These are phyloP conservation scores for Euspilapteryx auroguttella DNA, from an alignment of 2,888 invertebrate species.

Conservation along the genomic window DNA sequence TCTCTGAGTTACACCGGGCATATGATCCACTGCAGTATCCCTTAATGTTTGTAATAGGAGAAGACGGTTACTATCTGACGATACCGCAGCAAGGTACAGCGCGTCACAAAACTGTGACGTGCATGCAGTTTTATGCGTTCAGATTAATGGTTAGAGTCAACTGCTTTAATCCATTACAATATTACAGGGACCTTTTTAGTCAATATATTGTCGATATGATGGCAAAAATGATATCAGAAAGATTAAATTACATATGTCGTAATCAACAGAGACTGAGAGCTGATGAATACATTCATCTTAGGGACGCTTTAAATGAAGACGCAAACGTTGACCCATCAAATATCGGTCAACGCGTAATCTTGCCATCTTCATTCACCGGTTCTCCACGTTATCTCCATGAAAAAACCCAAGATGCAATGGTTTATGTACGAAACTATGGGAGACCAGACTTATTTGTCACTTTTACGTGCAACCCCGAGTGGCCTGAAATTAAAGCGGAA, in stretches of 20 bases:
- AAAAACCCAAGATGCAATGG: constrained; percentile 6
- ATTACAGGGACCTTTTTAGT: constrained; percentile 9
- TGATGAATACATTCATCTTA: constrained; percentile 7
- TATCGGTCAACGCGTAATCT: constrained; percentile 6
- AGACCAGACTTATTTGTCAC: constrained; percentile 3
- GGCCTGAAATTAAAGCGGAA: constrained; percentile 1
- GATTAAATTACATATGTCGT: constrained; percentile 9
- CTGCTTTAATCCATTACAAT: constrained; percentile 6
- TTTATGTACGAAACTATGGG: constrained; percentile 5
- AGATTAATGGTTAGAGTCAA: constrained; percentile 10
- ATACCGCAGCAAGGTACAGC: constrained; percentile 7
- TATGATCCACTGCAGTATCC: constrained; percentile 20
- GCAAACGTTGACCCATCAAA: constrained; percentile 1
- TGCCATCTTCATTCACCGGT: constrained; percentile 7
- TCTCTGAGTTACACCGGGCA: constrained; percentile 11
- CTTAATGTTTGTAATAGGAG: constrained; percentile 4
- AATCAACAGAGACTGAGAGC: constrained; percentile 9
- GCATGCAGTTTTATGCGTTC: constrained; percentile 7
- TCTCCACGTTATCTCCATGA: constrained; percentile 5
- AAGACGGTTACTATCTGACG: constrained; percentile 8
- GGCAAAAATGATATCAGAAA: constrained; percentile 13
- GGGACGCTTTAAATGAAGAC: constrained; percentile 5
- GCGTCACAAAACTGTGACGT: constrained; percentile 8
- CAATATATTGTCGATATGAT: constrained; percentile 10
- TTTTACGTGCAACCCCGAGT: constrained; percentile 1